Conservation (phyloP, 2,113 vertebrate genomes). For the Lycaon pictus region DNA sequence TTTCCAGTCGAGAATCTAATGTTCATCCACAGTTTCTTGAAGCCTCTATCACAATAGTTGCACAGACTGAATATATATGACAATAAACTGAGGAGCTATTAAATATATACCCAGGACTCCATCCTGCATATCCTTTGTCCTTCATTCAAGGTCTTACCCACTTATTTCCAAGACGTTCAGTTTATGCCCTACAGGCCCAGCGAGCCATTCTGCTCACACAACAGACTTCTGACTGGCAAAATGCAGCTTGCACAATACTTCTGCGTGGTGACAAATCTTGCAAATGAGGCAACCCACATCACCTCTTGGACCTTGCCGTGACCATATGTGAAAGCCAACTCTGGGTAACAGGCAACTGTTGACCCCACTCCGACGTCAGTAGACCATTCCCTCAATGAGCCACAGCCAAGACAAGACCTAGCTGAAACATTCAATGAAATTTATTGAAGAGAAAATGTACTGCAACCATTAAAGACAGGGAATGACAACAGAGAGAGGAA, state of each 20-base stretch:
- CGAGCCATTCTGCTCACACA: neutral
- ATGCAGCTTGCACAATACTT: neutral
- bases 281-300: neutral
- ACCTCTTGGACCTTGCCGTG: neutral
- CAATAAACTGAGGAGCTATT: neutral
- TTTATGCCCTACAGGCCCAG: neutral
- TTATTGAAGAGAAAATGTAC: slow-evolving; percentile 56
- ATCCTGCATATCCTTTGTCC: neutral
- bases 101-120: neutral
- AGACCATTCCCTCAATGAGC: neutral
- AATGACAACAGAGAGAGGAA: neutral
- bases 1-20: neutral
- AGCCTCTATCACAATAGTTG: neutral
- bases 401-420: neutral
- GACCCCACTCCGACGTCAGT: neutral
- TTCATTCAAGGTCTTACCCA: neutral
- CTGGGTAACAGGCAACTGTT: neutral
- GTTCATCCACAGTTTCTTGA: neutral
- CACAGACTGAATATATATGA: neutral
- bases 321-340: neutral
- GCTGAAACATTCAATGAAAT: neutral
- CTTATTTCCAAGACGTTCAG: fast-evolving
- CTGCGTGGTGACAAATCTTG: neutral
- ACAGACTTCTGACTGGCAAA: neutral
- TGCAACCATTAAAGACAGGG: neutral